These are phyloP conservation scores for Lasioglossum figueresi DNA, from an alignment of 2,888 invertebrate genomes.

Conservation along the genomic window DNA sequence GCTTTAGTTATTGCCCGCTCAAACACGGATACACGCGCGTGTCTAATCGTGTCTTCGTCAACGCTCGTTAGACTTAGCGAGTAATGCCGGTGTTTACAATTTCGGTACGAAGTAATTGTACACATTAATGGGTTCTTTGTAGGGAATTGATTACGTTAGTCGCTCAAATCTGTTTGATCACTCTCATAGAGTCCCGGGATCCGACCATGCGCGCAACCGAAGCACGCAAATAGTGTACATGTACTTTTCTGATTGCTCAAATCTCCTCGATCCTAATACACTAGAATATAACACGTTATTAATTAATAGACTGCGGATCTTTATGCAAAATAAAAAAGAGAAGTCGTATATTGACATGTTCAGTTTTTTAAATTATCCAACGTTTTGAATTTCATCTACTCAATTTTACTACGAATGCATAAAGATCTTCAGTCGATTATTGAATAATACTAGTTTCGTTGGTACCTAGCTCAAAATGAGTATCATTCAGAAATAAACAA, in stretches of 20 bases:
- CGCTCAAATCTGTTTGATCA: neutral
- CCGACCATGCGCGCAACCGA: neutral
- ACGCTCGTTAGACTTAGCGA: neutral
- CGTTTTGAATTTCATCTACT: no score
- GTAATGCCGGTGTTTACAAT: constrained; percentile 4
- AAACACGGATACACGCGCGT: neutral
- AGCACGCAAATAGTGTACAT: neutral
- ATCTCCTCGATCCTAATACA: neutral
- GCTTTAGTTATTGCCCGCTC: constrained; percentile 5
- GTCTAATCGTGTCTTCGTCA: neutral
- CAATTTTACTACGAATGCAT: no score
- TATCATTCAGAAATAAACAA: neutral
- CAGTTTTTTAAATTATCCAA: no score
- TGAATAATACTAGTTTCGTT: no score
- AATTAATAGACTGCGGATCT: no score
- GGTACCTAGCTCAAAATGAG: neutral
- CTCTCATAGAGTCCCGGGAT: neutral
- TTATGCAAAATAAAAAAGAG: no score
- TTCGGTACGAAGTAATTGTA: constrained; percentile 9
- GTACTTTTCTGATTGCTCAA: neutral
- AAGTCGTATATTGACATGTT: no score
- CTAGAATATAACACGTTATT: no score
- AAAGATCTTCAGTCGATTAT: no score
- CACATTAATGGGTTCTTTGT: constrained; percentile 12
- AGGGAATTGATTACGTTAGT: neutral